A percentile compares a stretch with the other conserved stretches of the same genome.
Evolutionary conservation across 2,113 vertebrate genomes (phyloP).

Genomic region (Etheostoma spectabile): DNA sequence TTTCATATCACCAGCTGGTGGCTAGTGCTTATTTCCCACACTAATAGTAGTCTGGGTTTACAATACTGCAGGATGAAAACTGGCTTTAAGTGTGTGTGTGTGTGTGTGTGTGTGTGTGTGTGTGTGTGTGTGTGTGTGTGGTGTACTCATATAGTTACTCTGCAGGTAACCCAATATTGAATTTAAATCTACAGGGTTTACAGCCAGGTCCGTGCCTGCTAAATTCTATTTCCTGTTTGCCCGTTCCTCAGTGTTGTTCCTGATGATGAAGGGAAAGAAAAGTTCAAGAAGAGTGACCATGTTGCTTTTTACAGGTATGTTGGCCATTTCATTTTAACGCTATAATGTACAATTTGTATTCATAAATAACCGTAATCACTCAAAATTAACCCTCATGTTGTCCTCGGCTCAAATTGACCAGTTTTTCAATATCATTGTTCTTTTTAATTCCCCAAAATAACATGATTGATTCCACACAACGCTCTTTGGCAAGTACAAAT

Average conservation of each 20-base stretch:
- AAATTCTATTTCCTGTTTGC: background rate
- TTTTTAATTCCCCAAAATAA: too few relatives aligned
- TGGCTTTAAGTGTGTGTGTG: too few relatives aligned
- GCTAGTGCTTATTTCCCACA: too few relatives aligned
- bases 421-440: too few relatives aligned
- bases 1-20: too few relatives aligned
- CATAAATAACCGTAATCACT: background rate
- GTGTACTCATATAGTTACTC: background rate
- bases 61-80: background rate
- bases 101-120: too few relatives aligned
- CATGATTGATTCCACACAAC: too few relatives aligned
- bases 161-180: too few relatives aligned
- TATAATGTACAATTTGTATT: background rate
- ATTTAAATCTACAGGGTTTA: background rate
- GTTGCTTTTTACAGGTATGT: conserved; percentile 83
- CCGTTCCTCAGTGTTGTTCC: conserved; percentile 56
- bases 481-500: too few relatives aligned
- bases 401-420: too few relatives aligned
- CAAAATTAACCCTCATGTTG: too few relatives aligned
- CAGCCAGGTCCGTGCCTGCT: background rate
- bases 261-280: conserved; percentile 63
- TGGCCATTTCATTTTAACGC: background rate
- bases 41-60: background rate
- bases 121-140: too few relatives aligned
- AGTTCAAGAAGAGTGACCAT: conserved; percentile 77